Percentiles rank a stretch among this genome's conserved stretches.
phyloP scores from a whole-genome alignment of 2,888 invertebrate species.

The Axea sp. region DNA sequence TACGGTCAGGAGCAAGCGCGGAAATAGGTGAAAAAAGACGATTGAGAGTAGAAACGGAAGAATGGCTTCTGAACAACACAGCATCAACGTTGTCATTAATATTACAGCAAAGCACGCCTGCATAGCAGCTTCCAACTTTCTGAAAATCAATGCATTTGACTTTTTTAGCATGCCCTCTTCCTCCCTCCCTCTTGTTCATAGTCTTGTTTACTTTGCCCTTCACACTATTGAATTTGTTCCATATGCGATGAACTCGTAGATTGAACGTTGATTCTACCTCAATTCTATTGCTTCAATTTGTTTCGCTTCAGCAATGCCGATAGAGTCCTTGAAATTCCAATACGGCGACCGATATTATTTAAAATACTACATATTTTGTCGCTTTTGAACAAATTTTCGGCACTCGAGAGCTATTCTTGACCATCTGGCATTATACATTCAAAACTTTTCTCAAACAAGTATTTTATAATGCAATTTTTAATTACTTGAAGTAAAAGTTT shows the following conservation, averaged over 20 bases:
- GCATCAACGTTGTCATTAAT: constrained; percentile 56
- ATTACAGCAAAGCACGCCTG: constrained; percentile 49
- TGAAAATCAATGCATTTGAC: constrained; percentile 57
- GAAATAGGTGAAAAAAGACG: constrained; percentile 29
- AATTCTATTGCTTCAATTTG: constrained; percentile 42
- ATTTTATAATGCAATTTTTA: no score
- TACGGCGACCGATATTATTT: constrained; percentile 16
- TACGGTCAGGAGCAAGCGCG: constrained; percentile 36
- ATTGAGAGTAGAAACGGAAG: constrained; percentile 27
- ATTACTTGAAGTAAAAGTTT: no score
- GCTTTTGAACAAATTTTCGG: constrained; percentile 1
- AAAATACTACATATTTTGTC: constrained; percentile 25
- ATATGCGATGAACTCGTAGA: constrained; percentile 39
- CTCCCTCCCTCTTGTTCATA: background rate
- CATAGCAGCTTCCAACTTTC: constrained; percentile 39
- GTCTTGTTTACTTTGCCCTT: constrained; percentile 47
- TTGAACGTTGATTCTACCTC: constrained; percentile 31
- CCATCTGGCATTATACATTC: no score
- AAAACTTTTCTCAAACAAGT: no score
- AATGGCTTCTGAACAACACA: constrained; percentile 55
- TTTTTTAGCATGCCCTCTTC: constrained; percentile 33
- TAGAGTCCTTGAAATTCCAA: constrained; percentile 18
- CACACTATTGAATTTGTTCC: constrained; percentile 39
- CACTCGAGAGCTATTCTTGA: background rate
- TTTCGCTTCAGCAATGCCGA: constrained; percentile 43